A percentile compares a stretch with the other conserved stretches of the same genome.
Evolutionary conservation across 2,888 invertebrate genomes (phyloP).

Genomic region (Acrobasis repandana): DNA sequence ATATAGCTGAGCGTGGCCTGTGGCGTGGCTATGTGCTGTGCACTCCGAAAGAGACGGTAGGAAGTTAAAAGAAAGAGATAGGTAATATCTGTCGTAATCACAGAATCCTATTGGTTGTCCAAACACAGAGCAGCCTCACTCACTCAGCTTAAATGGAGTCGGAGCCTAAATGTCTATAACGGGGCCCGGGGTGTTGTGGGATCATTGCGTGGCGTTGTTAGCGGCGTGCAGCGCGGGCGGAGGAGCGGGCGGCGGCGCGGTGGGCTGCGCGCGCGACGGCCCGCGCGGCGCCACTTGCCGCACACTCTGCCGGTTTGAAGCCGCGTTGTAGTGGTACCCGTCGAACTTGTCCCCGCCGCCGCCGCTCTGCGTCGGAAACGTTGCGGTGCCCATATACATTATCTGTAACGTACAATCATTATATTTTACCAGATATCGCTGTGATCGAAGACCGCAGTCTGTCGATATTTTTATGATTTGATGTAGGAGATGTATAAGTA

Average conservation of each 20-base stretch:
- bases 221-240: slow-evolving; percentile 49
- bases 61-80: no score
- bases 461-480: no score
- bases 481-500: no score
- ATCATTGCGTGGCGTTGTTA: slow-evolving; percentile 54
- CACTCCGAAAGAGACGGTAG: no score
- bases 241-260: slow-evolving; percentile 45
- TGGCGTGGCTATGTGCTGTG: no score
- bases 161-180: no score
- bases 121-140: no score
- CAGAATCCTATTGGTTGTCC: no score
- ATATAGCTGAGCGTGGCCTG: no score
- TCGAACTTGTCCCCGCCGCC: slow-evolving; percentile 64
- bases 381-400: slow-evolving; percentile 78
- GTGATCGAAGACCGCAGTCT: no score
- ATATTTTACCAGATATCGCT: neutral
- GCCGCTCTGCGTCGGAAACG: slow-evolving; percentile 54
- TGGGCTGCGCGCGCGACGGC: slow-evolving; percentile 37
- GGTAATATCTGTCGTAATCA: no score
- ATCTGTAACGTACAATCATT: slow-evolving; percentile 44
- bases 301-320: slow-evolving; percentile 69
- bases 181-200: neutral
- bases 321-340: slow-evolving; percentile 78
- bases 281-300: slow-evolving; percentile 61
- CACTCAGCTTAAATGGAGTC: no score